Base-by-base conservation (phyloP, 2,797 vertebrate species). In the Rhinoraja longicauda region DNA sequence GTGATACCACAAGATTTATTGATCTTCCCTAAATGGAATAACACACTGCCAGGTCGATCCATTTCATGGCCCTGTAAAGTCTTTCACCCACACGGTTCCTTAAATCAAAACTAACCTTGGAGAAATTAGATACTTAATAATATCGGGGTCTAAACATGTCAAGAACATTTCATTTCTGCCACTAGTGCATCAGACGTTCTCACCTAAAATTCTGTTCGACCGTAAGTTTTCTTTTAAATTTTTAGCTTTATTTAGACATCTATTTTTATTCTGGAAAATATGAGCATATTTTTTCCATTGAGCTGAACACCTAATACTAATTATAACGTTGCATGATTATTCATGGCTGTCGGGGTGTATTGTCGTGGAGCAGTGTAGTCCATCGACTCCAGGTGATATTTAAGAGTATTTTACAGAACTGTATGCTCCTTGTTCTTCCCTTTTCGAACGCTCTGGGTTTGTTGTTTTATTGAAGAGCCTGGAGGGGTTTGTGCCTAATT, bases 241-340 rank as follows among this genome's bases (percentile, higher is more conserved):
- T 67, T 62, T 67, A 8, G 45, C 84, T 88, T 92, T 92, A 73
- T 92, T 73, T 53, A 39, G 24, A 75, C 39, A 53, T 75, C 70
- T 70, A 45, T 73, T 92, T 53, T 53, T 92, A 75, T 92, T 92
- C 67, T 45, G 39, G 70, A 92, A 75, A 75, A 73, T 15, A 64
- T 53, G 90, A 91, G 39, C 53, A 24, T 45, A 17, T 73, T 75
- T 73, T 90, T 92, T 92, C 39, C 39, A 92, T 75, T 92, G 70
- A 92, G 45, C 29, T 73, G 70, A 92, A 92, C 90, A 92, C 39
- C 67, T 92, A 73, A 92, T 26, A 92, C 70, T 92, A 92, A 73
- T 75, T 92, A 26, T 21, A 75, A 75, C 75, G 75, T 70, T 39
- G 90, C 36, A 92, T 36, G 39, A 92, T 73, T 92, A 75, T 75